Evolutionary conservation across 2,113 vertebrate genomes (phyloP), one percentile per base, ranked within the genome.

Genomic region (Elgaria multicarinata): DNA sequence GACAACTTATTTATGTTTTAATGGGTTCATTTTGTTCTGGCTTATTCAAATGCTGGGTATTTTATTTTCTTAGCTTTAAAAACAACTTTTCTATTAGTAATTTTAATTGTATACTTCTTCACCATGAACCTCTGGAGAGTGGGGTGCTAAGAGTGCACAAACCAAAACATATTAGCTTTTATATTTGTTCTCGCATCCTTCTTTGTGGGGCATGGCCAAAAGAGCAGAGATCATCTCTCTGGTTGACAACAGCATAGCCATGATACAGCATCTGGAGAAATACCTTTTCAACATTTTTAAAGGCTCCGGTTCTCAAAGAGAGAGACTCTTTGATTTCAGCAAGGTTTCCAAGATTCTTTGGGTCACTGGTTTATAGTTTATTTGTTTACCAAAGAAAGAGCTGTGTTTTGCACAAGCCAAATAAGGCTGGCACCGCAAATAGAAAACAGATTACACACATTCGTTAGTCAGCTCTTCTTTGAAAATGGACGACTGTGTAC

Each of bases 381-480:
- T 95, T 96, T 96, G 95, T 96, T 96, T 96, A 96, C 96, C 91
- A 96, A 94, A 94, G 93, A 96, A 96, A 95, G 96, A 83, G 83
- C 92, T 95, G 94, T 94, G 94, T 95, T 94, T 95, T 95, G 94
- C 92, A 92, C 92, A 93, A 93, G 94, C 95, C 93, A 95, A 95
- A 94, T 94, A 95, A 95, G 95, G 92, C 95, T 96, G 95, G 96
- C 94, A 95, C 91, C 92, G 91, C 94, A 96, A 96, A 96, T 95
- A 94, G 93, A 96, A 95, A 96, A 28, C 96, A 96, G 95, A 96
- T 94, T 93, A 95, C 90, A 91, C 86, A 93, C 44, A 1, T 92
- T 95, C 92, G 88, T 96, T 95, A 96, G 92, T 94, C 95, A 95
- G 94, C 93, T 95, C 91, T 94, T 95, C 93, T 92, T 95, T 95